These are phyloP conservation scores for Balearica regulorum DNA, from an alignment of 2,797 vertebrate genomes.

Conservation along the genomic window DNA sequence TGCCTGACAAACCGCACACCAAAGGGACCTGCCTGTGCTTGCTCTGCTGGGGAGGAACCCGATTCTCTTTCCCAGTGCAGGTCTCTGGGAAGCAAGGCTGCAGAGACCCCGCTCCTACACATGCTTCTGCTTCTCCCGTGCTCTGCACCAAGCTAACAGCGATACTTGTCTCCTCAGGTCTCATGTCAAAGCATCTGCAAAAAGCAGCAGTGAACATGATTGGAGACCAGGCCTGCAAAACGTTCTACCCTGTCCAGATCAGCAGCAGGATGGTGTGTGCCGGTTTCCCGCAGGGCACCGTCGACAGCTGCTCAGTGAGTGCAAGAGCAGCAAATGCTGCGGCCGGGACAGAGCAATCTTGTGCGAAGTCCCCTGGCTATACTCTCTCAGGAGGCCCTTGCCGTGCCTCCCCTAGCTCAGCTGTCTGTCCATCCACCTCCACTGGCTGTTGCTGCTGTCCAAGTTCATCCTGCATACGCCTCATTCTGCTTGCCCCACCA, in stretches of 20 bases:
- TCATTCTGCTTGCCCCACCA: not conserved
- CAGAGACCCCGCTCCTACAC: not conserved
- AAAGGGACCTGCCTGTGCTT: not conserved
- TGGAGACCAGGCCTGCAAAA: slow-evolving; percentile 83
- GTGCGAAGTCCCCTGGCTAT: rapidly evolving
- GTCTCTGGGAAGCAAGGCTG: not conserved
- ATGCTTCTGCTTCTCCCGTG: not conserved
- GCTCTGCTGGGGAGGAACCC: not conserved
- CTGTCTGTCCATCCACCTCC: not conserved
- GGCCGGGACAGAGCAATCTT: not conserved
- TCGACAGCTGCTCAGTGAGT: slow-evolving; percentile 93
- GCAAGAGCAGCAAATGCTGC: not conserved
- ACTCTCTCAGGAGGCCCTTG: not conserved
- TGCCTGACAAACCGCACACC: not conserved
- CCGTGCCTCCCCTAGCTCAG: not conserved
- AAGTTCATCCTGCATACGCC: rapidly evolving
- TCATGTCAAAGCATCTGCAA: slow-evolving; percentile 82
- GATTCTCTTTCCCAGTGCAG: not conserved
- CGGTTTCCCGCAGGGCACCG: slow-evolving; percentile 83
- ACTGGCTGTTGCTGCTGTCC: not conserved
- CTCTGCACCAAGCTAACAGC: not conserved
- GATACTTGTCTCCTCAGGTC: slow-evolving; percentile 26
- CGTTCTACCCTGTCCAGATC: slow-evolving; percentile 85
- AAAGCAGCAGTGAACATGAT: slow-evolving; percentile 87
- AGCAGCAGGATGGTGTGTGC: slow-evolving; percentile 90